Base-by-base conservation (phyloP, 2,797 vertebrate genomes). In the Mus spretus region DNA sequence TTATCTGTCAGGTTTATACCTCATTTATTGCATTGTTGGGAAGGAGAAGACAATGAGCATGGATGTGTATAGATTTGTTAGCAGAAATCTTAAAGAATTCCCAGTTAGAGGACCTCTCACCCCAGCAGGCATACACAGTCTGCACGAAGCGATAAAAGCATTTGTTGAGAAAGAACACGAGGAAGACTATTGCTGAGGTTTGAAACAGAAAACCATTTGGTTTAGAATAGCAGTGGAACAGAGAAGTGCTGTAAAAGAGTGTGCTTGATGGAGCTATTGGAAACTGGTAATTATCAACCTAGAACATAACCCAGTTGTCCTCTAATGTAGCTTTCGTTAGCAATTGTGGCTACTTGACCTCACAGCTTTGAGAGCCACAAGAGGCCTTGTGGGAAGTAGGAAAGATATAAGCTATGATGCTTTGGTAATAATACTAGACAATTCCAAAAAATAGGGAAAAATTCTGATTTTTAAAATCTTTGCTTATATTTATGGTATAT, bases 221-320 rank as follows among this genome's bases (percentile, higher is more conserved):
- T 40, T 24, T 74, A 74, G 40, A 74, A 74, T 74, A 74, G 37
- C 72, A 24, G 37, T 40, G 37, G 37, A 40, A 40, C 40, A 70
- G 37, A 83, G 55, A 89, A 81, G 53, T 78, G 17, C 37, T 20
- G 1, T 83, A 75, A 79, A 90, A 83, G 34, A 75, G 90, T 70
- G 61, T 44, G 37, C 47, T n/a, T 74, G 53, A 87, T 31, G 55
- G 61, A 80, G 7, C 22, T 75, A 12, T 89, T 91, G n/a, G 75
- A 91, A 61, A 91, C 34, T 50, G 37, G 26, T 89, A 65, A n/a
- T 53, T 50, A 61, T 77, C 40, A 63, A 34, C 89, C 84, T 92
- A 37, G 28, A 67, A 14, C 67, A 14, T 19, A 94, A 67, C n/a
- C 26, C 6, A 40, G 65, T 3, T 91, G 47, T 50, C 50, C 26